phyloP scores from a whole-genome alignment of 2,888 invertebrate genomes.

The Troides aeacus region DNA sequence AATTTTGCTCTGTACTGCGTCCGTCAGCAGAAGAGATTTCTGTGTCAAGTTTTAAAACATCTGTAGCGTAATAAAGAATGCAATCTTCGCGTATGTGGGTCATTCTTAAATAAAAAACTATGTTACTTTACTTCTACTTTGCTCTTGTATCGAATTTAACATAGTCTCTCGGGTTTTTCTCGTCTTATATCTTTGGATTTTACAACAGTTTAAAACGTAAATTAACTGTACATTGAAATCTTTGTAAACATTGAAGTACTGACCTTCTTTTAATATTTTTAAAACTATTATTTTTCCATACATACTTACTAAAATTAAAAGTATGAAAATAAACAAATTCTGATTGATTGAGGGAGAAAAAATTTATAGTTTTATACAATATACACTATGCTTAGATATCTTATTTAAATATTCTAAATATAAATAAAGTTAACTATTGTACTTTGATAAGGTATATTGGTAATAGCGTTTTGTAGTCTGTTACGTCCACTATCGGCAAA shows the following conservation, averaged over 20 bases:
- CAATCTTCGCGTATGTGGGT: not conserved
- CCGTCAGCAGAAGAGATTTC: not conserved
- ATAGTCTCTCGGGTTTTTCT: not conserved
- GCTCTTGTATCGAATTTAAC: not conserved
- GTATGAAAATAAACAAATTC: too few species aligned
- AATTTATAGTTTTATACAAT: too few species aligned
- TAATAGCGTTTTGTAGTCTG: not conserved
- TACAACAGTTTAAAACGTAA: not conserved
- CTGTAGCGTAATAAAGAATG: not conserved
- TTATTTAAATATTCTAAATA: too few species aligned
- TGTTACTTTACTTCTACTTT: not conserved
- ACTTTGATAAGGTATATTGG: not conserved
- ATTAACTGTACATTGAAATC: too few species aligned
- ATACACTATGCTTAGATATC: too few species aligned
- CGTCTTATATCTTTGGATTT: not conserved
- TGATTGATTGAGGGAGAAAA: too few species aligned
- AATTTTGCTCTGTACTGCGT: not conserved
- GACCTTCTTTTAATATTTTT: not conserved
- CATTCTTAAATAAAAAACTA: not conserved
- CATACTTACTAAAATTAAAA: too few species aligned
- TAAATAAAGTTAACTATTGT: too few species aligned
- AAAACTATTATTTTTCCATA: not conserved
- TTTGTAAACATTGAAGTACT: too few species aligned
- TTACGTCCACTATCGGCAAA: not conserved
- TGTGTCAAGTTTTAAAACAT: slow-evolving; percentile 1